Evolutionary conservation across 1,140 invertebrate species (phyloP).

Genomic region (Cryptotermes secundus): DNA sequence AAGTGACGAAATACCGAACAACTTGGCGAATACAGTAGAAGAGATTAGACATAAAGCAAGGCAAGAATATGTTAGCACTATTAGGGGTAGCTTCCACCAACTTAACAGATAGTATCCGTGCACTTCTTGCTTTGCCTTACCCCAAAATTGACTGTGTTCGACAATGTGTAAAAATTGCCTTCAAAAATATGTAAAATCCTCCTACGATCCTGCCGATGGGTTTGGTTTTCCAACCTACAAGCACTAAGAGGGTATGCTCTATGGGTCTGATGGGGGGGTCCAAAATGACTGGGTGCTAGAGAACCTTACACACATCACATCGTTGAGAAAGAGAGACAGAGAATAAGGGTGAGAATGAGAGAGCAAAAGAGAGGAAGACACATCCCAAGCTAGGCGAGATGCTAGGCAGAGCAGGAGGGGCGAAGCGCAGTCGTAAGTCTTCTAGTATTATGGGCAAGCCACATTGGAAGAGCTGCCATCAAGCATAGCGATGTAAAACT

Average conservation of each 20-base stretch:
- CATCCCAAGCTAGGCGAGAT: slow-evolving; percentile 9
- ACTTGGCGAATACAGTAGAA: neutral
- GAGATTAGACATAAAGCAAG: slow-evolving; percentile 2
- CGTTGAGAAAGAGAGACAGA: slow-evolving; percentile 3
- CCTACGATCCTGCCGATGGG: neutral
- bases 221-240: slow-evolving; percentile 14
- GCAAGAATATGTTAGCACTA: neutral
- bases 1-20: neutral
- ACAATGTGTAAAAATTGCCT: neutral
- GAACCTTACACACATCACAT: slow-evolving; percentile 19
- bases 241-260: neutral
- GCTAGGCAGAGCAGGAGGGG: slow-evolving; percentile 1
- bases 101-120: neutral
- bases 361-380: slow-evolving; percentile 12
- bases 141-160: neutral
- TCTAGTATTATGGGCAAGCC: slow-evolving; percentile 34
- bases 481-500: slow-evolving; percentile 36
- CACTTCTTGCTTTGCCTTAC: neutral
- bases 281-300: slow-evolving; percentile 2
- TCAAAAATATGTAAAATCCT: slow-evolving; percentile 5
- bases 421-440: slow-evolving; percentile 33
- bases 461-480: slow-evolving; percentile 35
- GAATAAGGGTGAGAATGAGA: neutral
- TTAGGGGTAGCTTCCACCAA: neutral
- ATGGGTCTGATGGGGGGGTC: neutral